Evolutionary conservation across 2,113 vertebrate genomes (phyloP), one percentile per base, ranked within the genome.

Genomic region (Leptocoma aspasia): DNA sequence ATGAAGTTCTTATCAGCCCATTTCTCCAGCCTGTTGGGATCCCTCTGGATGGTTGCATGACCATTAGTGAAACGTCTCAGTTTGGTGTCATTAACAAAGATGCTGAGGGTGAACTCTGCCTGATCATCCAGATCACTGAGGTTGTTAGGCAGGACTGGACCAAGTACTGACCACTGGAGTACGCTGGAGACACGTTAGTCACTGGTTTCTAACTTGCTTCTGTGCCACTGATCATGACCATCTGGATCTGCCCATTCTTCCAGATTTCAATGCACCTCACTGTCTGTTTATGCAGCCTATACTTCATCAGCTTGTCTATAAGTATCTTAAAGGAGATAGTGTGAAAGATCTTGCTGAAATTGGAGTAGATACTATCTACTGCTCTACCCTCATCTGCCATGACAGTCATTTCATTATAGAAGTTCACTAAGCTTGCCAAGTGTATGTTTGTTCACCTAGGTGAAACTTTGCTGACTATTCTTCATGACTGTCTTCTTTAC

Each of bases 171-270:
- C 9, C 14, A 1, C 53, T 60, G 19, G 23, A 15, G 8, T 39
- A 41, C 8, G 30, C 24, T n/a, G n/a, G n/a, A n/a, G n/a, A n/a
- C n/a, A n/a, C 0, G 1, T 6, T 14, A 39, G 39, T 41, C 13
- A 10, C 15, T 45, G 33, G 23, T n/a, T 7, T 73, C 53, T n/a
- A 60, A 5, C 45, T 60, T 53, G 16, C 13, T 39, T 65, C 59
- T 82, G 15, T 73, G 44, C 7, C 23, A 24, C 8, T 52, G 68
- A 13, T 37, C 37, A 24, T 52, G 10, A n/a, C 6, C 4, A 23
- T 53, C 39, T 75, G 16, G 14, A 10, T 72, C 50, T 44, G 27
- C 39, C 6, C 33, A 28, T 80, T 80, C 35, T 57, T 37, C 15
- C 68, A 33, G 15, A 16, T 66, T 39, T 59, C 23, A 45, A 5